Evolutionary conservation across 2,113 vertebrate species (phyloP), one percentile per base, ranked within the genome.

Genomic region (Struthio camelus): DNA sequence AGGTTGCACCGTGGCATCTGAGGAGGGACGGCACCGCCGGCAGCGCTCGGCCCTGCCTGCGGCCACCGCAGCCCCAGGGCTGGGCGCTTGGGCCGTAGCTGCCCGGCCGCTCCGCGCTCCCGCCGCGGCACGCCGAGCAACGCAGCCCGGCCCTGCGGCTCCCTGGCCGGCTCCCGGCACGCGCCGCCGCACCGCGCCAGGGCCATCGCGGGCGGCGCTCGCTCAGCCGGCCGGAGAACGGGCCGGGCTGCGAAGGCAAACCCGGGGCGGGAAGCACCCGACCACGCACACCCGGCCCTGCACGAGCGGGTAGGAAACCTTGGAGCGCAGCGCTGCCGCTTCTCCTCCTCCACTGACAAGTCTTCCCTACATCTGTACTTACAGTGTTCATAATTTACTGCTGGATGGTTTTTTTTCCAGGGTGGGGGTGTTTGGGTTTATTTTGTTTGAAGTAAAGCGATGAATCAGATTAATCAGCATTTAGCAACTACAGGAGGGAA

Each of bases 401-500:
- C 38, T 40, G 76, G 70, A 48, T 19, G 50, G 62, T 67, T 90
- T 80, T 11, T 4, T 0, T 3, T 34, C 20, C 14, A 44, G 38
- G 44, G 12, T 34, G 66, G 62, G 71, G 32, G 44, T 6, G 40
- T 11, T 1, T 64, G 73, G 24, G 15, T 27, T 20, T 76, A 13
- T 6, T 40, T 42, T 22, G 30, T 79, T 96, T 81, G 8, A 38
- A 67, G 71, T 66, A 28, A n/a, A 44, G 24, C n/a, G 67, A 14
- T 46, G 34, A n/a, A 50, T 70, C 64, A 90, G 40, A 78, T 46
- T 5, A 20, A 61, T 51, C 32, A 91, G 48, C 61, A 15, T 51
- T 87, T 44, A 65, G 28, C 2, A n/a, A 34, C 4, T 4, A 0
- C 0, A 2, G 0, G 34, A 56, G 17, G 17, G 40, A 85, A 87